These are phyloP conservation scores for Sycophila texana DNA, from an alignment of 2,888 invertebrate genomes.

Conservation along the genomic window DNA sequence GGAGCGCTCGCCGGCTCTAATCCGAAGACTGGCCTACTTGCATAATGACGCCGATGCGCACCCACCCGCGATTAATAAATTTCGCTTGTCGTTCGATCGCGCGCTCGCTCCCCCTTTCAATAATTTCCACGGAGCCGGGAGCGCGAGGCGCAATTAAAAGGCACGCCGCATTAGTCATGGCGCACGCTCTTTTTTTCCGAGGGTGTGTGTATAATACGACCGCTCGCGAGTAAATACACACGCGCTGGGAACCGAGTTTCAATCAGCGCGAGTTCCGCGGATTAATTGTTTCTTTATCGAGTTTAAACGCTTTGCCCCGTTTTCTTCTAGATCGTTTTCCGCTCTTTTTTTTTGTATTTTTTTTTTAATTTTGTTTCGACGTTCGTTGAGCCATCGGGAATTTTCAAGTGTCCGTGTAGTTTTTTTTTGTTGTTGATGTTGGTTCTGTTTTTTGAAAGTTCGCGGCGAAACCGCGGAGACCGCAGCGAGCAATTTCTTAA, in stretches of 20 bases:
- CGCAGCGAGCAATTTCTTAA: no score
- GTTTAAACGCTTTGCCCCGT: constrained; percentile 25
- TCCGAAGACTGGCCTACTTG: constrained; percentile 9
- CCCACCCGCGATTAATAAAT: constrained; percentile 5
- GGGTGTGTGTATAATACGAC: constrained; percentile 33
- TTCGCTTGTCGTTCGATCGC: not conserved
- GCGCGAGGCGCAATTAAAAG: constrained; percentile 38
- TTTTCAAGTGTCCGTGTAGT: not conserved
- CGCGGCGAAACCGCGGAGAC: no score
- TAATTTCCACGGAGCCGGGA: no score
- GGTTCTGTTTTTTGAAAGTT: not conserved
- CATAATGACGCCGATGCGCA: not conserved
- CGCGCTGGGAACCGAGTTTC: constrained; percentile 39
- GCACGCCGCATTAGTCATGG: constrained; percentile 44
- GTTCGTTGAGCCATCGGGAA: constrained; percentile 2
- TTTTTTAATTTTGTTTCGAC: not conserved
- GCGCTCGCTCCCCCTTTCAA: not conserved
- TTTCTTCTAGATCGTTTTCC: constrained; percentile 20
- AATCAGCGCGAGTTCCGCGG: constrained; percentile 1
- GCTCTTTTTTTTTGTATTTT: not conserved
- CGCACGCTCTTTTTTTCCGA: constrained; percentile 22
- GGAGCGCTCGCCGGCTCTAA: not conserved
- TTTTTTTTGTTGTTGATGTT: no score
- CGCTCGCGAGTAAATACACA: constrained; percentile 31
- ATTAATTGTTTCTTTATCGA: constrained; percentile 48